phyloP scores from a whole-genome alignment of 2,888 invertebrate species.

The Patella caerulea region DNA sequence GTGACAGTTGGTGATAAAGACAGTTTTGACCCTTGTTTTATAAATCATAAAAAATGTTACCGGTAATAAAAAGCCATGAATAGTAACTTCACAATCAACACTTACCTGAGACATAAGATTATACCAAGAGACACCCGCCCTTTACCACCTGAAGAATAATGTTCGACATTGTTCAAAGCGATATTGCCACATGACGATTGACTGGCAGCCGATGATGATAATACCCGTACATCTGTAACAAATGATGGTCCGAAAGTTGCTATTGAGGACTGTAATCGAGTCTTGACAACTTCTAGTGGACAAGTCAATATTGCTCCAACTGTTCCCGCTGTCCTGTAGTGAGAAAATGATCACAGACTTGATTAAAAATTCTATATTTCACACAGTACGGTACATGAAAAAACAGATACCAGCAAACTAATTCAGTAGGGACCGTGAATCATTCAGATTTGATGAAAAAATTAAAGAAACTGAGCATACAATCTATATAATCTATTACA shows the following conservation, averaged over 20 bases:
- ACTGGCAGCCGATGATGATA: slow-evolving; percentile 20
- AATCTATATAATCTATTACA: too few species aligned
- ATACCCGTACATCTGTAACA: slow-evolving; percentile 30
- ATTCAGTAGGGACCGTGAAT: too few species aligned
- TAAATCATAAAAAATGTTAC: too few species aligned
- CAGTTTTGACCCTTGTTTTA: too few species aligned
- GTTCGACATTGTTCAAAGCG: slow-evolving; percentile 14
- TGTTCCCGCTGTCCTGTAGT: slow-evolving; percentile 90
- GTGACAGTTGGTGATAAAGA: not conserved
- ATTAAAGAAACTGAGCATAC: too few species aligned
- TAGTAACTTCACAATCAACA: not conserved
- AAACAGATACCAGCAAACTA: not conserved
- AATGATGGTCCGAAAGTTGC: slow-evolving; percentile 71
- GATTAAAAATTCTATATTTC: not conserved
- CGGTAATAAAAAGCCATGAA: too few species aligned
- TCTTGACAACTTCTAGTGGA: slow-evolving; percentile 97
- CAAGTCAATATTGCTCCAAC: slow-evolving; percentile 97
- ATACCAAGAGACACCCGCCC: slow-evolving; percentile 51
- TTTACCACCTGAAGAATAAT: slow-evolving; percentile 8
- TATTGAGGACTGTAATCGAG: slow-evolving; percentile 93
- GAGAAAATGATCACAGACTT: slow-evolving; percentile 12
- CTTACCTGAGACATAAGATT: slow-evolving; percentile 66
- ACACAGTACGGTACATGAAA: not conserved
- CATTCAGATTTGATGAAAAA: too few species aligned
- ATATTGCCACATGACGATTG: not conserved